Percentiles rank a stretch among this genome's conserved stretches.
phyloP scores from a whole-genome alignment of 2,797 vertebrate species.

The Darevskia mixta region DNA sequence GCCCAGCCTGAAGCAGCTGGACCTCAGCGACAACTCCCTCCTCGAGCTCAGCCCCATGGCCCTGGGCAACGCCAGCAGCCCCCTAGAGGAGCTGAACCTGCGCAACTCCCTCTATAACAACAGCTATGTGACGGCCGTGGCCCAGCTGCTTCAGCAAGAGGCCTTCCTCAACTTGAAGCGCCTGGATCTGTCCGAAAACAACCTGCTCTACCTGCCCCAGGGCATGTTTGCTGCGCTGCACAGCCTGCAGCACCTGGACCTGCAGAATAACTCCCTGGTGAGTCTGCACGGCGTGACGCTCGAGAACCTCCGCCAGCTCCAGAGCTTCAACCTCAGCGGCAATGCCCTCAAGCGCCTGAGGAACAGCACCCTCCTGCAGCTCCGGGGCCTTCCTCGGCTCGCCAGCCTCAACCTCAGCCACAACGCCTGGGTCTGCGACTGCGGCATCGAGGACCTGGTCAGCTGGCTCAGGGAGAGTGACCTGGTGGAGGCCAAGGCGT shows the following conservation, averaged over 20 bases:
- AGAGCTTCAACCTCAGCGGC: slow-evolving; percentile 87
- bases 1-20: slow-evolving; percentile 85
- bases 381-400: slow-evolving; percentile 77
- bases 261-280: slow-evolving; percentile 90
- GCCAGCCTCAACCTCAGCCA: slow-evolving; percentile 75
- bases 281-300: slow-evolving; percentile 81
- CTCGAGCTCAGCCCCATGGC: slow-evolving; percentile 78
- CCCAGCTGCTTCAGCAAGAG: slow-evolving; percentile 68
- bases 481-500: slow-evolving; percentile 76
- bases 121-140: slow-evolving; percentile 64
- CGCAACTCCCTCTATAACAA: slow-evolving; percentile 75
- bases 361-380: slow-evolving; percentile 77
- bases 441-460: slow-evolving; percentile 83
- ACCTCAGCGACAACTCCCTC: slow-evolving; percentile 90
- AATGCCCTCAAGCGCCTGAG: slow-evolving; percentile 84
- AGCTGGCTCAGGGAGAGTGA: slow-evolving; percentile 87
- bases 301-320: slow-evolving; percentile 76
- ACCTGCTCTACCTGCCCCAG: slow-evolving; percentile 82
- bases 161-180: slow-evolving; percentile 78
- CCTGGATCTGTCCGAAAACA: slow-evolving; percentile 82
- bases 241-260: slow-evolving; percentile 81
- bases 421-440: slow-evolving; percentile 93
- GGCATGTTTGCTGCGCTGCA: slow-evolving; percentile 77
- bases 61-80: slow-evolving; percentile 78
- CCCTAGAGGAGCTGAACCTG: slow-evolving; percentile 83